Evolutionary conservation across 2,797 vertebrate genomes (phyloP).

Genomic region (Hirundo rustica): DNA sequence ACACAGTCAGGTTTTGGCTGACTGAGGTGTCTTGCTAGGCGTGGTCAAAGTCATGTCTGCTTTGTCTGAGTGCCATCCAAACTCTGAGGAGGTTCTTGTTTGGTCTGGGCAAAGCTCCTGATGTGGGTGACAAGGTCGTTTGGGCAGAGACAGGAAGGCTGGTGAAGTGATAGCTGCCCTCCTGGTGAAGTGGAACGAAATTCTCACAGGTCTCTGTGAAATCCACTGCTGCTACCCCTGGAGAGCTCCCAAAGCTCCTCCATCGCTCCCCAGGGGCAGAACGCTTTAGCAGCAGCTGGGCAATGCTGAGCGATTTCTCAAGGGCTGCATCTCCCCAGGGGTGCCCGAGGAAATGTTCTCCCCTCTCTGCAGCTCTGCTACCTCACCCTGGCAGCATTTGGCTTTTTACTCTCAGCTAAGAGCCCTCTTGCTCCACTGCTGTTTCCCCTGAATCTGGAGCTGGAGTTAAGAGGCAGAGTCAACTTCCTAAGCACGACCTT

Average conservation of each 20-base stretch:
- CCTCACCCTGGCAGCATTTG: neutral
- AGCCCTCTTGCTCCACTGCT: neutral
- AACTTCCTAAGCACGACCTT: neutral
- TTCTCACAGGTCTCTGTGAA: neutral
- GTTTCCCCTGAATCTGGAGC: neutral
- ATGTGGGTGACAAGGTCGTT: neutral
- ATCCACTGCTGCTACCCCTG: neutral
- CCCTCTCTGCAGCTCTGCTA: neutral
- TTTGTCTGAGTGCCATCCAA: neutral
- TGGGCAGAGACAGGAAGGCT: neutral
- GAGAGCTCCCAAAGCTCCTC: neutral
- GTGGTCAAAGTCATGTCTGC: neutral
- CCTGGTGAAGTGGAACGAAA: neutral
- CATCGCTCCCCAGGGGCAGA: neutral
- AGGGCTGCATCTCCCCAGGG: neutral
- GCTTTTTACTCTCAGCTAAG: neutral
- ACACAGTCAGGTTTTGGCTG: neutral
- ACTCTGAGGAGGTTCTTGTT: neutral
- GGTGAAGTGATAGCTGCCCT: neutral
- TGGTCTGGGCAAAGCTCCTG: neutral
- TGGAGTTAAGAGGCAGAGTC: neutral
- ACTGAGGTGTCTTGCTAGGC: neutral
- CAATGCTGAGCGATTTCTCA: fast-evolving
- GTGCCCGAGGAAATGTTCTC: neutral
- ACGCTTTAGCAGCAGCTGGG: neutral